Base-by-base conservation (phyloP, 2,113 vertebrate species). In the Caretta caretta region DNA sequence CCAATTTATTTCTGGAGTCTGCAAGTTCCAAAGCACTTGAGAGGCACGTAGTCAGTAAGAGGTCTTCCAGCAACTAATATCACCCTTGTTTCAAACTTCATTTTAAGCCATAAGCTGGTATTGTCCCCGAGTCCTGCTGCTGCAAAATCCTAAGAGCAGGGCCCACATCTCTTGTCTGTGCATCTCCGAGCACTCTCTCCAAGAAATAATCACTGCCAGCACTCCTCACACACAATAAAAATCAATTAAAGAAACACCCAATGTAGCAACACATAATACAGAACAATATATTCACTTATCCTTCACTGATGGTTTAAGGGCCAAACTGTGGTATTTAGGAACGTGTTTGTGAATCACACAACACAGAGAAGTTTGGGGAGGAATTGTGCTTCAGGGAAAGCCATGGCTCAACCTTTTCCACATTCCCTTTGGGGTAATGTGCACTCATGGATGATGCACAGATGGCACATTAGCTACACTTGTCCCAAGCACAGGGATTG, bases 181-280 rank as follows among this genome's bases (percentile, higher is more conserved):
- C 81, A 88, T 79, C 86, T 84, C 38, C 57, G 65, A 92, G 81
- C 91, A 80, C 86, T 78, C 80, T 88, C 69, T 92, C 85, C 88
- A 50, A 79, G 62, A 88, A 92, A 83, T 83, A 88, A 88, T 80
- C 65, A 78, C 85, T 88, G n/a, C 50, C 65, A 35, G 48, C 31
- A 80, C 56, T 57, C 78, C 42, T 5, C 78, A 65, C 69, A 83
- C 81, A 88, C 83, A 80, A 80, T 80, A 92, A 31, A 72, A 31
- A 69, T 85, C 86, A 81, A 59, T 78, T 85, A 54, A 62, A 88
- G 49, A 76, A 82, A 17, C 13, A 72, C 27, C 76, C 31, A n/a
- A 20, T 35, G 35, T 17, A 5, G 16, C 29, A 50, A 51, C 17
- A 80, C 17, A 10, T 35, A 83, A 83, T n/a, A 83, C 25, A 31